Conservation (phyloP, 2,113 vertebrate species). For the Ondatra zibethicus region DNA sequence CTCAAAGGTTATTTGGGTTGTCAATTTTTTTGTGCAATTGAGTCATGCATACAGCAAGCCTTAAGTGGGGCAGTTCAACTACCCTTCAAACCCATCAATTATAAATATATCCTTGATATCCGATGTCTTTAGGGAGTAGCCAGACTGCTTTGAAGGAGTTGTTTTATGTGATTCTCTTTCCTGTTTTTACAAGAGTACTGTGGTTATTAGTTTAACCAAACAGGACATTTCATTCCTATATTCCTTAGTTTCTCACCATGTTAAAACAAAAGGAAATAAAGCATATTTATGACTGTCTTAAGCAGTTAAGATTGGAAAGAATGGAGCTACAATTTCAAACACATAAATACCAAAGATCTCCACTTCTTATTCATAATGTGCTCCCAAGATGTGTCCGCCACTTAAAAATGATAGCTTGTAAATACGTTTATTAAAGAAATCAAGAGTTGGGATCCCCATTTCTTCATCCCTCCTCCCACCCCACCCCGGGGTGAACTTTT, state of each 20-base stretch:
- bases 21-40: constrained; percentile 25
- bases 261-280: constrained; percentile 14
- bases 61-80: background rate
- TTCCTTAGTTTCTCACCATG: constrained; percentile 7
- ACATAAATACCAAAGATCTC: background rate
- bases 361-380: background rate
- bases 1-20: background rate
- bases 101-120: constrained; percentile 32
- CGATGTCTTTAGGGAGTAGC: constrained; percentile 1
- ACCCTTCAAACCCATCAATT: constrained; percentile 38
- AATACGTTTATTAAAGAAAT: background rate
- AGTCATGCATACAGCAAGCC: background rate
- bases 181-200: constrained; percentile 4
- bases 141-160: constrained; percentile 8
- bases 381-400: background rate
- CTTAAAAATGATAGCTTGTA: constrained; percentile 6
- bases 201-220: constrained; percentile 36
- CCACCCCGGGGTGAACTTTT: background rate
- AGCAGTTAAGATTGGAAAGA: background rate
- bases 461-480: too few relatives aligned
- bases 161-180: background rate
- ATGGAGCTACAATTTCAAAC: background rate
- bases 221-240: background rate
- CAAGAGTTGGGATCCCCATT: background rate
- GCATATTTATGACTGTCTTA: background rate